Evolutionary conservation across 2,113 vertebrate genomes (phyloP).

Genomic region (Cichladusa arquata): DNA sequence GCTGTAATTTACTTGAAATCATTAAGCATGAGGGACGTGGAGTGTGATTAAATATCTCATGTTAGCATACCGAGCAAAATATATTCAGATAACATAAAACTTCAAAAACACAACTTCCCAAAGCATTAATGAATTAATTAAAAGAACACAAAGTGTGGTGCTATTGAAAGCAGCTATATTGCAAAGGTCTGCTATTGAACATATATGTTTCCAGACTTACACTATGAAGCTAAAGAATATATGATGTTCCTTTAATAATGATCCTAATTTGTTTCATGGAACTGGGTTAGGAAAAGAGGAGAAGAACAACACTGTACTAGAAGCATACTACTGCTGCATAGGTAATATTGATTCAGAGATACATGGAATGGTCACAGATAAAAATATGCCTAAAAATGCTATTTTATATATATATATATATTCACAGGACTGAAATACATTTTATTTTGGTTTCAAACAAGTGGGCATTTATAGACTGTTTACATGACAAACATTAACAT

Average conservation of each 20-base stretch:
- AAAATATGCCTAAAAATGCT: not conserved
- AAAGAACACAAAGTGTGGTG: not conserved
- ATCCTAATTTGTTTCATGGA: not conserved
- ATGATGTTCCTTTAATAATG: not conserved
- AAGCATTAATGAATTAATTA: not conserved
- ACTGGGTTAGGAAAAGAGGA: not conserved
- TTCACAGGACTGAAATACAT: not conserved
- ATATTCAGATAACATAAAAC: not conserved
- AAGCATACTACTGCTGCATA: not conserved
- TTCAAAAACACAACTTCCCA: not conserved
- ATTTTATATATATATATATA: not conserved
- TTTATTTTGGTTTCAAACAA: not conserved
- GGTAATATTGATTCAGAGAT: not conserved
- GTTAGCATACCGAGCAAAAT: not conserved
- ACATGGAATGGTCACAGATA: not conserved
- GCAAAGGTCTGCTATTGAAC: not conserved
- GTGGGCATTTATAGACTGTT: not conserved
- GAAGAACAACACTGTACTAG: not conserved
- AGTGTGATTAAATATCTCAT: not conserved
- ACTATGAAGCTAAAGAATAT: not conserved
- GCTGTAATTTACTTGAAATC: not conserved
- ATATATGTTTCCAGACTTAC: not conserved
- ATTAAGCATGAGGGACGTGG: not conserved
- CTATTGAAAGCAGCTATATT: not conserved
- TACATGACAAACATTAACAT: not conserved